Evolutionary conservation across 2,113 vertebrate species (phyloP).

Genomic region (Mormyrus iriodes): DNA sequence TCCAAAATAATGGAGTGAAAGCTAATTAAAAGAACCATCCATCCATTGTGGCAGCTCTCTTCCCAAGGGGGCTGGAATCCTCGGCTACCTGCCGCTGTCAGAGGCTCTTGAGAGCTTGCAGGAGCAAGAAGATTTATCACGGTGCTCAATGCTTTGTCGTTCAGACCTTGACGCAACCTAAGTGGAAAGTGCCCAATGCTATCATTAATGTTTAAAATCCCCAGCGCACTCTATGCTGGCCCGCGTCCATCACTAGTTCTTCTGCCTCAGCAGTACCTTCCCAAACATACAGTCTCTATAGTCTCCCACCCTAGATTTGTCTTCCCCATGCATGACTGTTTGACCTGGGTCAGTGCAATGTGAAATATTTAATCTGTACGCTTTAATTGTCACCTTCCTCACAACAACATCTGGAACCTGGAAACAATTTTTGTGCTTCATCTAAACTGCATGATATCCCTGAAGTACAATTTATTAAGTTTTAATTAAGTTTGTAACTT

Average conservation of each 20-base stretch:
- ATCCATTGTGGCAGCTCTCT: not conserved
- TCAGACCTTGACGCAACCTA: not conserved
- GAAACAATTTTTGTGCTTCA: not conserved
- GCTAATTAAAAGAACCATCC: not conserved
- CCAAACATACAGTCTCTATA: not conserved
- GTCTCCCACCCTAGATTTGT: not conserved
- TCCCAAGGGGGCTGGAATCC: not conserved
- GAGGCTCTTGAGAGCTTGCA: not conserved
- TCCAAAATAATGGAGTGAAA: not conserved
- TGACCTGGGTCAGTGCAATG: not conserved
- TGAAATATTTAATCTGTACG: not conserved
- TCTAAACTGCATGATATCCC: not conserved
- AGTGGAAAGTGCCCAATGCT: not conserved
- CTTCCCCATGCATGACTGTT: not conserved
- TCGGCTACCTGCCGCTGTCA: not conserved
- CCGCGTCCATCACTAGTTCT: not conserved
- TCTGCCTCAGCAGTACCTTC: not conserved
- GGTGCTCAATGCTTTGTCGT: not conserved
- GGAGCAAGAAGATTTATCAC: not conserved
- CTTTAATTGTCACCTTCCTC: not conserved
- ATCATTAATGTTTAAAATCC: conserved; percentile 8
- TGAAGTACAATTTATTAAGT: not conserved
- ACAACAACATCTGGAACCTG: not conserved
- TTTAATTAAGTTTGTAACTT: not conserved
- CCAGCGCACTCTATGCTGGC: not conserved